Conservation (phyloP, 2,797 vertebrate genomes). For the Periophthalmus magnuspinnatus region DNA sequence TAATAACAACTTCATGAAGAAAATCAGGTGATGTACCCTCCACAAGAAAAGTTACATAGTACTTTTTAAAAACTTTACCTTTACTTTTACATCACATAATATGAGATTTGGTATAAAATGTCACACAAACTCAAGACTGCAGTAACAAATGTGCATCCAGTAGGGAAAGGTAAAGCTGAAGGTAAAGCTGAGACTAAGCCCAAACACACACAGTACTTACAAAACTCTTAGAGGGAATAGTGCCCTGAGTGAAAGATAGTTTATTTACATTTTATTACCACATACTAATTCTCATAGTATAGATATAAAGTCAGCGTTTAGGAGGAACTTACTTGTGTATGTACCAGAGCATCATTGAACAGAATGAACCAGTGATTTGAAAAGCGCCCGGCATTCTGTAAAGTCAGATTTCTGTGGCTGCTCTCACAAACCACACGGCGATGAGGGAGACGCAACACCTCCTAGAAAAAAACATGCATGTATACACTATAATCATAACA, state of each 20-base stretch:
- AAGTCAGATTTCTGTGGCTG: constrained; percentile 85
- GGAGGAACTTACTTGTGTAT: constrained; percentile 93
- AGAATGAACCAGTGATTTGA: constrained; percentile 97
- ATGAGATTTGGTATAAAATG: neutral
- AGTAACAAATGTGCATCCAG: constrained; percentile 30
- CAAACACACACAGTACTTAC: constrained; percentile 73
- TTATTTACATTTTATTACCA: constrained; percentile 2
- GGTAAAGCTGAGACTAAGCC: constrained; percentile 33
- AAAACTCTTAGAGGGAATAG: constrained; percentile 76
- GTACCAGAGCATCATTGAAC: constrained; percentile 92
- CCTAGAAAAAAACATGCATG: constrained; percentile 68
- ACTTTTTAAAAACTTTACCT: neutral
- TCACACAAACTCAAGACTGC: constrained; percentile 1
- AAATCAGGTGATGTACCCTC: neutral
- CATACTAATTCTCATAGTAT: neutral
- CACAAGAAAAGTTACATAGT: neutral
- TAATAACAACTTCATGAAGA: neutral
- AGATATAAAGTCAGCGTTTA: neutral
- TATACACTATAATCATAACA: neutral
- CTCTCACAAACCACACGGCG: constrained; percentile 94
- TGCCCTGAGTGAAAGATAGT: constrained; percentile 72
- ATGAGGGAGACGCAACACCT: constrained; percentile 85
- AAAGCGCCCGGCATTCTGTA: constrained; percentile 92
- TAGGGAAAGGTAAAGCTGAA: constrained; percentile 14
- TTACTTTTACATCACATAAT: neutral